Evolutionary conservation across 1,140 invertebrate genomes (phyloP).

Genomic region (Conus betulinus): DNA sequence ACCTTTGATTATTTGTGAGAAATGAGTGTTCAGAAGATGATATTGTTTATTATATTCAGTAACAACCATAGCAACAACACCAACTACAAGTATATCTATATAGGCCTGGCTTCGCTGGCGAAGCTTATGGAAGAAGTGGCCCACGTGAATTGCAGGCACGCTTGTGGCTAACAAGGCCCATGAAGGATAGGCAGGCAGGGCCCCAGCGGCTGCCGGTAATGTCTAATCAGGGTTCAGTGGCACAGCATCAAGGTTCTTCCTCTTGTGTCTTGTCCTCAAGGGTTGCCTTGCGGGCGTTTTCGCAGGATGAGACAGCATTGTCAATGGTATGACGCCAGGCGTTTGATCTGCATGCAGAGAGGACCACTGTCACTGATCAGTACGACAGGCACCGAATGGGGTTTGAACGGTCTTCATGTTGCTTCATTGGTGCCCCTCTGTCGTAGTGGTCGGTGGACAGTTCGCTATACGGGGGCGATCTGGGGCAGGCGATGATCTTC

Average conservation of each 20-base stretch:
- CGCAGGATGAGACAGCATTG: background rate
- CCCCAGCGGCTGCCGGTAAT: conserved; percentile 26
- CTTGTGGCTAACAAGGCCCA: conserved; percentile 25
- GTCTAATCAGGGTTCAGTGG: conserved; percentile 4
- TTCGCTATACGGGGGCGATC: conserved; percentile 31
- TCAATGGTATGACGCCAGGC: conserved; percentile 19
- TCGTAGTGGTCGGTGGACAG: conserved; percentile 16
- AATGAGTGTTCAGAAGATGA: too few relatives aligned
- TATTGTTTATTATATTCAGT: too few relatives aligned
- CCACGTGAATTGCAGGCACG: background rate
- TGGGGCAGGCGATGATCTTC: background rate
- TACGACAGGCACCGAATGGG: background rate
- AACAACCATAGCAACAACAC: too few relatives aligned
- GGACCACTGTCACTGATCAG: conserved; percentile 13
- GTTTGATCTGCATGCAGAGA: background rate
- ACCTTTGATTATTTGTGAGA: too few relatives aligned
- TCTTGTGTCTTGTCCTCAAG: background rate
- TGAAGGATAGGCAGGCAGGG: conserved; percentile 17
- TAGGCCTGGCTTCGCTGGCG: conserved; percentile 9
- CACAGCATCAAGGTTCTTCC: background rate
- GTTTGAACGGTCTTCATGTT: conserved; percentile 1
- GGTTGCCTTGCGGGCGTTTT: background rate
- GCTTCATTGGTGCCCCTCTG: conserved; percentile 7
- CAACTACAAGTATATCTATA: background rate
- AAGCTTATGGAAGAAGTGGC: background rate